Evolutionary conservation across 2,888 invertebrate species (phyloP), one percentile per base, ranked within the genome.

Genomic region (Chrysomela aeneicollis): DNA sequence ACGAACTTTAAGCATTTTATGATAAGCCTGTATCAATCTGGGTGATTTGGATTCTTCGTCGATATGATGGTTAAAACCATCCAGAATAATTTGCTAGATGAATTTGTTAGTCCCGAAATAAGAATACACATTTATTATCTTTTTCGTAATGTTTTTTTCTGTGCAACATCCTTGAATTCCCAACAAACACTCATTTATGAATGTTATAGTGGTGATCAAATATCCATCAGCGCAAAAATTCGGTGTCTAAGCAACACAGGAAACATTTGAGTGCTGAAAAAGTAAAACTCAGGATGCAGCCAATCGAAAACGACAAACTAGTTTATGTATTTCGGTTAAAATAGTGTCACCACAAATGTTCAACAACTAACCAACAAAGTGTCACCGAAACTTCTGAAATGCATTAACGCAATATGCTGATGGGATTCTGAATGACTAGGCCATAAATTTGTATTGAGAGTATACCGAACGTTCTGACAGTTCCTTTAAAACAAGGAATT

Each of bases 251-350:
- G 35, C 35, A 35, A 18, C 59, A 69, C 75, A 73, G 72, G 72
- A 72, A 71, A 71, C 63, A 68, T 65, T 64, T 59, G 58, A 63
- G 62, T 42, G 55, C 63, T 59, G 47, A 63, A 59, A 64, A 55
- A 64, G 57, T 64, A 61, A 67, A 63, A 57, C 61, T 66, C 64
- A 69, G 73, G 73, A 73, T 71, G 65, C 59, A 52, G 66, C 71
- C 71, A 66, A 71, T 73, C 70, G 71, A 73, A 64, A 68, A 73
- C 66, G 71, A 73, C 73, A 73, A 69, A 68, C 66, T 62, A 66
- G 30, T 64, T 59, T 42, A 60, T 62, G 67, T 67, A 55, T 63
- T 57, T 61, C 59, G 49, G 59, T 35, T 59, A 57, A 63, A 49
- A 62, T 37, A 42, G 26, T 55, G 55, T 55, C 55, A 55, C 42